Evolutionary conservation across 2,888 invertebrate species (phyloP), one percentile per base, ranked within the genome.

Genomic region (Dryadula phaetusa): DNA sequence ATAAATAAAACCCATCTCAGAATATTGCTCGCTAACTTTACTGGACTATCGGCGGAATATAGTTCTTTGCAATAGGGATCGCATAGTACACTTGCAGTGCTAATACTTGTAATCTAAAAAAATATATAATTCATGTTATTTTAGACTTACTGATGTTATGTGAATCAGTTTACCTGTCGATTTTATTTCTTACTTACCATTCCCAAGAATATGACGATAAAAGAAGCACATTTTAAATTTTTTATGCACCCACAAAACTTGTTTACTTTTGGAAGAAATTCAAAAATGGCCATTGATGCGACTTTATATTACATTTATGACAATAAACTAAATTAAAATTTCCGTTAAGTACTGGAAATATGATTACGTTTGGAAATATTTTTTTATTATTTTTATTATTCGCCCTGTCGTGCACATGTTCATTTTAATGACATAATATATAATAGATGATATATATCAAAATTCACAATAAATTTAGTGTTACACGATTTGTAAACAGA

Each of bases 181-280:
- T 12, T 37, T 18, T 54, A 54, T 20, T 46, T 46, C 28, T 16
- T 32, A 66, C 68, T 75, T 70, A 84, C 84, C 79, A 83, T 77
- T 61, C 76, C 77, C 66, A 79, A 72, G 65, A 78, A 60, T 47
- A 70, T 71, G 16, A 79, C 72, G 25, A 74, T 65, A 53, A 74
- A 64, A 49, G 71, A 71, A 34, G 83, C 82, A 16, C 76, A 66
- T 74, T 76, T 81, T 32, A 84, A 72, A 34, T 81, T 80, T 66
- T 72, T 77, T 2, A 78, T 80, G 64, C 82, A 84, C 54, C 70
- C 78, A 71, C 86, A 84, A 71, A 81, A 85, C 64, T 79, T 73
- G 3, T 77, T 37, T 0, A 80, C 67, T 71, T 67, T 77, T 3
- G 84, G 84, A 18, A 82, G 46, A 28, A 64, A 79, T 32, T 69